Conservation (phyloP, 2,797 vertebrate genomes). For the Sandelia bainsii region DNA sequence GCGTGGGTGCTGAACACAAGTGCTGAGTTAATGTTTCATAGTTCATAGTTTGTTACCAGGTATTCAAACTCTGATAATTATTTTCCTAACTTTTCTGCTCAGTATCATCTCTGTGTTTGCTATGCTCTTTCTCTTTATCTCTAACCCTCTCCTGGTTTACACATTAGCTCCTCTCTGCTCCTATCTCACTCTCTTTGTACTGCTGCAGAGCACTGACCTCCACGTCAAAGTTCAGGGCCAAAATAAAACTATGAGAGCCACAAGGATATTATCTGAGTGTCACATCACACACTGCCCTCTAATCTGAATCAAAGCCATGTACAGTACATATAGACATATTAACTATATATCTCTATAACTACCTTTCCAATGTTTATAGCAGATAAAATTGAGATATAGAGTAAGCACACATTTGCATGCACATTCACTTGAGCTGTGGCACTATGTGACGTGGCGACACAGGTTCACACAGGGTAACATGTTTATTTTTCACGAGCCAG, state of each 20-base stretch:
- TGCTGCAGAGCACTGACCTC: conserved; percentile 43
- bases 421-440: background rate
- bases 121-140: conserved; percentile 4
- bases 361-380: background rate
- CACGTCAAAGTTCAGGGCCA: conserved; percentile 67
- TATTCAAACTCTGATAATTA: background rate
- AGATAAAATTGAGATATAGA: background rate
- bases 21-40: background rate
- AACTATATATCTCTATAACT: background rate
- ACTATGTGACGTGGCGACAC: background rate
- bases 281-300: conserved; percentile 43
- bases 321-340: background rate
- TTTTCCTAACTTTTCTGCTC: background rate
- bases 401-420: background rate
- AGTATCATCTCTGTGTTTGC: background rate
- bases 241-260: conserved; percentile 52
- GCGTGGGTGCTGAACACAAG: background rate
- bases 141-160: conserved; percentile 43
- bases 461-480: conserved; percentile 27
- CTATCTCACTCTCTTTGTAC: conserved; percentile 19
- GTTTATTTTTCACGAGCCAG: conserved; percentile 38
- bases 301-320: conserved; percentile 25
- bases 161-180: conserved; percentile 54
- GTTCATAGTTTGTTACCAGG: no score
- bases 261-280: conserved; percentile 42